Percentiles rank a stretch among this genome's conserved stretches.
Evolutionary conservation across 2,113 vertebrate genomes (phyloP).

Genomic region (Pipa parva): DNA sequence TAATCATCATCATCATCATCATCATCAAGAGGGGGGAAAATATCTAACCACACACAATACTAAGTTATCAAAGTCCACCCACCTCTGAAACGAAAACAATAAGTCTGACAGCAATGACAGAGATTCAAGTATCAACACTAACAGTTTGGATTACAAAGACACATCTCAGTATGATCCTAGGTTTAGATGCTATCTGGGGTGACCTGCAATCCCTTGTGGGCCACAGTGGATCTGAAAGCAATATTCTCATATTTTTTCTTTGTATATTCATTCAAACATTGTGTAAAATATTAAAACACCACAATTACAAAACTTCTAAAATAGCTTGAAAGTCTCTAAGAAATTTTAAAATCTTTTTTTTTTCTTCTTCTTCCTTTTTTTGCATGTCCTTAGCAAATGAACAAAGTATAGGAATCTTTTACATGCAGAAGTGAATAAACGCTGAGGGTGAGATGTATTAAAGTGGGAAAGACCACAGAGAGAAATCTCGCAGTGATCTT

Average conservation of each 20-base stretch:
- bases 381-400: not conserved
- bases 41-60: constrained; percentile 54
- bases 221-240: constrained; percentile 40
- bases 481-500: too few species aligned
- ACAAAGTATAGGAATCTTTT: not conserved
- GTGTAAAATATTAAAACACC: constrained; percentile 80
- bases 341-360: constrained; percentile 74
- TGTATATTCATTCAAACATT: constrained; percentile 71
- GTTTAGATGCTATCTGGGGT: not conserved
- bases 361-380: constrained; percentile 8
- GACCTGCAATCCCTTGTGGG: not conserved
- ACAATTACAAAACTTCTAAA: constrained; percentile 82
- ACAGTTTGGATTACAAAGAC: constrained; percentile 74
- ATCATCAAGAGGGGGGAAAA: constrained; percentile 70
- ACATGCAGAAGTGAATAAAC: not conserved
- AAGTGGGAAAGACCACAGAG: too few species aligned
- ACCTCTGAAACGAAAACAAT: constrained; percentile 50
- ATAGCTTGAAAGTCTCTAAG: constrained; percentile 79
- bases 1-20: too few species aligned
- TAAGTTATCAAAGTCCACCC: not conserved
- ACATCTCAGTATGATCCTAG: constrained; percentile 50
- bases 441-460: too few species aligned
- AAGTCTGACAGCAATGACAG: constrained; percentile 73
- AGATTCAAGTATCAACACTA: constrained; percentile 81
- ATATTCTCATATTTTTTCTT: constrained; percentile 66